Conservation (phyloP, 35 echinoderm and acorn worm genomes). For the Lytechinus pictus region DNA sequence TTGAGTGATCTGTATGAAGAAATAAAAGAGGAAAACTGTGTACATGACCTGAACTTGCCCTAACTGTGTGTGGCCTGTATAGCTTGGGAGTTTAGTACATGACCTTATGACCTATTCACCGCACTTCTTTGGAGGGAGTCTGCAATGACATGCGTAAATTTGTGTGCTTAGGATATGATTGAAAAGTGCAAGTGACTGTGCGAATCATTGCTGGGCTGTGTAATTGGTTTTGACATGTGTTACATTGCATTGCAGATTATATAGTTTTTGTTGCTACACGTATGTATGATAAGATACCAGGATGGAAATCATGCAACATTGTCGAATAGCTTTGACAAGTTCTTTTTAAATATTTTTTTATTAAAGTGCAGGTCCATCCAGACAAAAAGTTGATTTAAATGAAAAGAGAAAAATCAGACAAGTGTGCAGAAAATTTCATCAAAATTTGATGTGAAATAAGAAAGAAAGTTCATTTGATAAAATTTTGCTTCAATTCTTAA, state of each 20-base stretch:
- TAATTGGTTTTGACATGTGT: not conserved
- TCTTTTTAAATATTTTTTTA: not conserved
- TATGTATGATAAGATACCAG: not conserved
- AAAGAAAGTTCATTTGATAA: no score
- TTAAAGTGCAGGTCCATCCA: not conserved
- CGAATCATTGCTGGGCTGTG: conserved; percentile 13
- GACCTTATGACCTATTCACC: conserved; percentile 31
- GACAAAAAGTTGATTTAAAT: no score
- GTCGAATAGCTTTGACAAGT: not conserved
- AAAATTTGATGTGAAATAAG: no score
- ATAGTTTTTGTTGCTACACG: not conserved
- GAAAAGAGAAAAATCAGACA: not conserved
- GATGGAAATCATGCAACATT: not conserved
- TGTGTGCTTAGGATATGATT: conserved; percentile 46
- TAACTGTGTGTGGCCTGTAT: conserved; percentile 23
- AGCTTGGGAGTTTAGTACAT: conserved; percentile 26
- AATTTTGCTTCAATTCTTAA: no score
- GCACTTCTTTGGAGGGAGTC: conserved; percentile 29
- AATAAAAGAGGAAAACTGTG: not conserved
- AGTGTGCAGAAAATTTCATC: not conserved
- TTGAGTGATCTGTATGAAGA: not conserved
- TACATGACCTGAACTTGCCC: conserved; percentile 22
- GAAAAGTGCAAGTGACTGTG: conserved; percentile 41
- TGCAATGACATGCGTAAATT: conserved; percentile 39
- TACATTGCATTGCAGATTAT: not conserved